Evolutionary conservation across 2,888 invertebrate species (phyloP).

Genomic region (Syrphus vitripennis): DNA sequence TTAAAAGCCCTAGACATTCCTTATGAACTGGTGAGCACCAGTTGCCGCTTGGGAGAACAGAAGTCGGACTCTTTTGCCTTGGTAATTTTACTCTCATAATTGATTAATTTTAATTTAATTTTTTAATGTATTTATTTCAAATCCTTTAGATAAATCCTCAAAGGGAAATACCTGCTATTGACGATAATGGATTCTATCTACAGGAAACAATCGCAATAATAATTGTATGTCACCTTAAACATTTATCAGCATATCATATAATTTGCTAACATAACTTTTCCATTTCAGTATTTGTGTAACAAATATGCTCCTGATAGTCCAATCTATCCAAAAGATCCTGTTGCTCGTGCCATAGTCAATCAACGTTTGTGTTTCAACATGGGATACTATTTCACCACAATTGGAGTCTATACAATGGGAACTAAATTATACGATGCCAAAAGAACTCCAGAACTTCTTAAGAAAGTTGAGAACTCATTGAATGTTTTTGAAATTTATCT

Average conservation of each 20-base stretch:
- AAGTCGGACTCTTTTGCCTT: background rate
- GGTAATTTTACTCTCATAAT: background rate
- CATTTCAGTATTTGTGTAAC: constrained; percentile 87
- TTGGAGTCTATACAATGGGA: constrained; percentile 83
- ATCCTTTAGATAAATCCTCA: constrained; percentile 88
- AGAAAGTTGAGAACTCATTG: constrained; percentile 86
- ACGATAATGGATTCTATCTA: constrained; percentile 89
- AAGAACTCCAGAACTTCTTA: constrained; percentile 85
- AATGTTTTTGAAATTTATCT: constrained; percentile 86
- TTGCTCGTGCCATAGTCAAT: constrained; percentile 88
- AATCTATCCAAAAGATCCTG: constrained; percentile 88
- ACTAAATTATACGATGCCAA: constrained; percentile 90
- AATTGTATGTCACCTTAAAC: constrained; percentile 73
- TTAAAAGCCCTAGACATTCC: constrained; percentile 85
- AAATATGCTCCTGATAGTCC: constrained; percentile 86
- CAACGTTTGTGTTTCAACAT: constrained; percentile 90
- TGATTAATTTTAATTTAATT: background rate
- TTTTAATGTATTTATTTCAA: background rate
- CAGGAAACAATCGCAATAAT: constrained; percentile 87
- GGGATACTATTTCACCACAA: constrained; percentile 87
- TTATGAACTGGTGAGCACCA: constrained; percentile 86
- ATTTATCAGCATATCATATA: background rate
- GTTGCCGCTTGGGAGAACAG: constrained; percentile 75
- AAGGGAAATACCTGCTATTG: constrained; percentile 89
- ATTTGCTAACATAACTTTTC: constrained; percentile 1